Evolutionary conservation across 2,113 vertebrate genomes (phyloP), one percentile per base, ranked within the genome.

Genomic region (Coracopsis vasa): DNA sequence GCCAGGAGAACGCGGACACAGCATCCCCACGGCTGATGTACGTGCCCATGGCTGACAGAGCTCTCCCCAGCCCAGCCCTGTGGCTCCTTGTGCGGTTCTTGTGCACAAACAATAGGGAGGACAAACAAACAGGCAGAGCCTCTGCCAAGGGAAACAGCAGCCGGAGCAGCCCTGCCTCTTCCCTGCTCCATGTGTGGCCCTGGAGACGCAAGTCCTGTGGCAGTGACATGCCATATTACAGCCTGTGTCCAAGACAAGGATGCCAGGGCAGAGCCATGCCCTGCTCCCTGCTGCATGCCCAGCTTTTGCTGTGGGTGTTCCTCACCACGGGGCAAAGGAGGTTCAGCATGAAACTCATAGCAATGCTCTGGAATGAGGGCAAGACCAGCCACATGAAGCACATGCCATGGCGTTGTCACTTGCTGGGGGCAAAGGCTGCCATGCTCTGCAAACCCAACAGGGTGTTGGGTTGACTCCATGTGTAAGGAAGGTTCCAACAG

Each of bases 321-420:
- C 35, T 62, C 60, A 54, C 47, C 2, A 0, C 0, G 0, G 31
- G 41, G 16, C 11, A 47, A 33, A 86, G 58, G 27, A 66, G 39
- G 29, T 19, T 51, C 42, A 65, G n/a, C 78, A 60, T 14, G 31
- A 51, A 79, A n/a, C 61, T 72, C 61, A 15, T 25, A 18, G n/a
- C 37, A 64, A 10, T 1, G 1, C 20, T 18, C 0, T 88, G 35
- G 41, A 62, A 94, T 25, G 17, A 64, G 41, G 16, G 53, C 1
- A 3, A 74, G 42, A 64, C 7, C 1, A 1, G 29, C 29, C 35
- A 7, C 44, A 27, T 1, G 3, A 42, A 83, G n/a, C 15, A 70
- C n/a, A 54, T 48, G 50, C 31, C 11, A 3, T 3, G 27, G 54
- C 48, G 64, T 0, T 0, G 14, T 37, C 1, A 0, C 44, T 56